Base-by-base conservation (phyloP, 2,113 vertebrate species). In the Pollachius pollachius region DNA sequence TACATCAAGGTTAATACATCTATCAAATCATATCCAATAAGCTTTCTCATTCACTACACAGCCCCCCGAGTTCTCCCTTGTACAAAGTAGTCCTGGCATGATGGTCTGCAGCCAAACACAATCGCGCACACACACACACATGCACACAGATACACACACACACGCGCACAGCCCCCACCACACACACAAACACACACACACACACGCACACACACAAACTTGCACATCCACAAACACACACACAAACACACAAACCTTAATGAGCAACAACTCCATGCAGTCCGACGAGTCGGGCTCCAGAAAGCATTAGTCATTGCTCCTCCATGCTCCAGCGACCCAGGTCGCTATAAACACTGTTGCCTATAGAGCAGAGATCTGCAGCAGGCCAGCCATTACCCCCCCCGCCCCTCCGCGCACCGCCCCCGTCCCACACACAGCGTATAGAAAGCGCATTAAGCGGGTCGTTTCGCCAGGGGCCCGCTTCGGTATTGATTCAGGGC, bases 401-500 rank as follows among this genome's bases (percentile, higher is more conserved):
- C 63, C 65, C 34, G 37, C 77, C 84, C 75, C 65, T 81, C 76
- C 78, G 5, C 16, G 5, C 75, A 62, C 65, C 37, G 56, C 79
- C 85, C 77, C 63, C 82, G 76, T 79, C 4, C 60, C 19, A 11
- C 5, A 3, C 9, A 5, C 19, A 25, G 23, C 41, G 63, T 80
- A 73, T 70, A 54, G 77, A 41, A 62, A 79, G 77, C 63, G 70
- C 74, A 78, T 81, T 84, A 76, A 76, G 74, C 15, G 8, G 7
- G 12, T 67, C 63, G 63, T 65, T 54, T 68, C 69, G 65, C 60
- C 65, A 70, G 71, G 12, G 59, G 69, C 68, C 67, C 34, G 18
- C 66, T 79, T 73, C 25, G 0, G 54, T 83, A 91, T 91, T 81
- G 85, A 88, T 90, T 85, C 67, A 77, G 64, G 54, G 70, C 72